Base-by-base conservation (phyloP, 1,140 invertebrate genomes). In the Zaprionus camerounensis region DNA sequence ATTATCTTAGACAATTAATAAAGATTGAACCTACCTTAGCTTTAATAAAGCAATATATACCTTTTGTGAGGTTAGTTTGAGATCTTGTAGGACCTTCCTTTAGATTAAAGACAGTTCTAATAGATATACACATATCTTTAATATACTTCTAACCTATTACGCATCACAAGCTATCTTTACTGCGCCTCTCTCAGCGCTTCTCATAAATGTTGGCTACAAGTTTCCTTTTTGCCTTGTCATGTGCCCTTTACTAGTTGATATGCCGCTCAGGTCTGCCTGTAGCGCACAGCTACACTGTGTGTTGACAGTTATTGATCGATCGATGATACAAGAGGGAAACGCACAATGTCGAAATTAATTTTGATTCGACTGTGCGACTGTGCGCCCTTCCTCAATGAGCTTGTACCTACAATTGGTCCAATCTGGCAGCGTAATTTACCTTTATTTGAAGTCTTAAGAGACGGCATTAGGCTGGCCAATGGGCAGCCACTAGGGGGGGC, bases 271-370 rank as follows among this genome's bases (percentile, higher is more conserved):
- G 3, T n/a, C 6, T 24, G 11, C 0, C 53, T 36, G 65, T 69
- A 78, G 44, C 2, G 13, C 9, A 63, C 1, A 11, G 2, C 28
- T 28, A 34, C 58, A 71, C 68, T 78, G 81, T 80, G 85, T 80
- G 85, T 90, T 90, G 85, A 90, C 85, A 91, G 85, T 90, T 90
- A 90, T 90, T 90, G 85, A 90, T 90, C 85, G 86, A 90, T 90
- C 85, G 86, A 85, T 90, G 78, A 81, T 88, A 81, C 51, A 58
- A 49, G 65, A 6, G 41, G 41, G 49, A 73, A 80, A 88, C 67
- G 9, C 17, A 85, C 81, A 88, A 88, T 90, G 85, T 80, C 62
- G 71, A 80, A 90, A 91, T 90, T 90, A 90, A 90, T 90, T 90
- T 85, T 82, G 63, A 82, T 85, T 80, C 58, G 51, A 63, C 49